Evolutionary conservation across 1,140 invertebrate genomes (phyloP), one percentile per base, ranked within the genome.

Genomic region (Leptopilina clavipes): DNA sequence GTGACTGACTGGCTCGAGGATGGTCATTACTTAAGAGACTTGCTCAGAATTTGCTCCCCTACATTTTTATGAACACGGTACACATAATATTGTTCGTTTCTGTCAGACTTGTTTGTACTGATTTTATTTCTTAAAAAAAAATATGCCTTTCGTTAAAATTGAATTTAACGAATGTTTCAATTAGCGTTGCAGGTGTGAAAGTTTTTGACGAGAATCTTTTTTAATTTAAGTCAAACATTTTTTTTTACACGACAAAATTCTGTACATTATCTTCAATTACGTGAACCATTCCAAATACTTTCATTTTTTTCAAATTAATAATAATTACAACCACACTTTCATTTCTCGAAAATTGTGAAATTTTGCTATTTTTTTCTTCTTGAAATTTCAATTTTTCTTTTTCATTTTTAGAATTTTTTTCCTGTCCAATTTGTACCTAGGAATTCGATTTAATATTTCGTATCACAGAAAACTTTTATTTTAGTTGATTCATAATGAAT

Each of bases 11-110:
- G 72, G 77, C 79, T 81, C 77, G 72, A 81, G 78, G 73, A 77
- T 79, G 72, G 71, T 81, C 77, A 77, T 78, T 80, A 81, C 71
- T 81, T 76, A 81, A 84, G 79, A 82, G 80, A 81, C 79, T 81
- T 79, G 80, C 79, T 80, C 79, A 78, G 76, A 78, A 81, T 81
- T 82, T 76, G 48, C 52, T 70, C 19, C 10, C 10, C 52, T 40
- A 22, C 76, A 79, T 73, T 82, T 82, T 82, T 82, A 71, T 25
- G 79, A 44, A 80, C 56, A 75, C 79, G 54, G 73, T 70, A 74
- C 79, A 82, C 81, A 79, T 81, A 76, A 40, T 72, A 71, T 73
- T 76, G 65, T 45, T 48, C 37, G 70, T 59, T 77, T 74, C 70
- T 76, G 73, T 43, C 76, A 78, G 74, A 72, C 71, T 73, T 40